phyloP scores from a whole-genome alignment of 2,113 vertebrate species.

The Nannobrachium achirus region DNA sequence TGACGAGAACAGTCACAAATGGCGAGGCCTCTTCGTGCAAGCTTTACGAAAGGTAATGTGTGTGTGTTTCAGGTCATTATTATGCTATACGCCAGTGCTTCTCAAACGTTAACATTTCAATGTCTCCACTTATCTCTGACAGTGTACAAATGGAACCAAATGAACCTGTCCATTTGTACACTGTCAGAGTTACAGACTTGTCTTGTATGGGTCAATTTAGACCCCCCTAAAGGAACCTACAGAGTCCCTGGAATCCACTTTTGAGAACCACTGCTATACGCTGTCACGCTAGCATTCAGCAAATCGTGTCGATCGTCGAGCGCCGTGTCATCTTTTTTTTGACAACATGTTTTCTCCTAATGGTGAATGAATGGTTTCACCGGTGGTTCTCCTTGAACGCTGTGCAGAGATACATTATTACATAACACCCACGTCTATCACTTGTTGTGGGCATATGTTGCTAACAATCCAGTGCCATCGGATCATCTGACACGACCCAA shows the following conservation, averaged over 20 bases:
- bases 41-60: constrained; percentile 90
- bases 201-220: too few relatives aligned
- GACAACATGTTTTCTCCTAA: neutral
- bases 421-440: neutral
- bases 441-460: neutral
- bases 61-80: neutral
- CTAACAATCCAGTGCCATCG: neutral
- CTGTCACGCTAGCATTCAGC: neutral
- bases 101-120: too few relatives aligned
- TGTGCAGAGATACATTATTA: neutral
- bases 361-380: neutral
- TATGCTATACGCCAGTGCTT: too few relatives aligned
- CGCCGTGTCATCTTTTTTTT: constrained; percentile 1
- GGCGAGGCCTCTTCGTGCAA: constrained; percentile 94
- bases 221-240: too few relatives aligned
- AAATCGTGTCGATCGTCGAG: neutral
- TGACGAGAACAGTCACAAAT: constrained; percentile 95
- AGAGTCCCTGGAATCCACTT: too few relatives aligned
- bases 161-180: too few relatives aligned
- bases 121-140: too few relatives aligned
- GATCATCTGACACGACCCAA: neutral
- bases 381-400: neutral
- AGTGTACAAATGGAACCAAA: too few relatives aligned
- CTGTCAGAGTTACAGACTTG: too few relatives aligned
- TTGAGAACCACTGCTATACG: too few relatives aligned